Percentiles rank a stretch among this genome's conserved stretches.
Evolutionary conservation across 2,797 vertebrate species (phyloP).

Genomic region (Spinibarbus caldwelli): DNA sequence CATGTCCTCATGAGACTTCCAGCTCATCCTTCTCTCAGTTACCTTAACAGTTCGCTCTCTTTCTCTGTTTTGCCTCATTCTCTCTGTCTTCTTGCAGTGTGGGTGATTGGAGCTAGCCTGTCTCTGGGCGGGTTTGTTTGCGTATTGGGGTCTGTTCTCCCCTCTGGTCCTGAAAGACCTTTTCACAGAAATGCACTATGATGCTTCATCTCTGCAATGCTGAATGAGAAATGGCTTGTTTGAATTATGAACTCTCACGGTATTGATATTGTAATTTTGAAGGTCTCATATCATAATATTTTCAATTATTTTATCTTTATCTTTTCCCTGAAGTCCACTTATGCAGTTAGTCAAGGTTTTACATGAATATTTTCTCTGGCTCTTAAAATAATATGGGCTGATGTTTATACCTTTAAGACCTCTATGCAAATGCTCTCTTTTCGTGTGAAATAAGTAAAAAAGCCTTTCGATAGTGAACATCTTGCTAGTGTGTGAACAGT

Average conservation of each 20-base stretch:
- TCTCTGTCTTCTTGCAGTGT: slow-evolving; percentile 12
- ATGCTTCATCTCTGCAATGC: slow-evolving; percentile 25
- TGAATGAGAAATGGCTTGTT: slow-evolving; percentile 12
- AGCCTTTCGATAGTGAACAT: not conserved
- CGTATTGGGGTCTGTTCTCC: slow-evolving; percentile 37
- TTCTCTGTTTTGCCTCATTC: slow-evolving; percentile 12
- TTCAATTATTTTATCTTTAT: not conserved
- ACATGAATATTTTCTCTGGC: not conserved
- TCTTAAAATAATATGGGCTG: not conserved
- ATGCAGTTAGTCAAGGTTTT: not conserved
- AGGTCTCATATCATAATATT: not conserved
- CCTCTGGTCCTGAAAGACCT: slow-evolving; percentile 47
- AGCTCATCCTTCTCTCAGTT: not conserved
- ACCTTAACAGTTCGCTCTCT: not conserved
- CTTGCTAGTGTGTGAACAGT: not conserved
- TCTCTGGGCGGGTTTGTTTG: slow-evolving; percentile 18
- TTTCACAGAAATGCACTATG: slow-evolving; percentile 42
- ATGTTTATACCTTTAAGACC: not conserved
- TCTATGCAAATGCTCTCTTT: not conserved
- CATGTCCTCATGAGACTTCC: slow-evolving; percentile 9
- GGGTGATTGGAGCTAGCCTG: not conserved
- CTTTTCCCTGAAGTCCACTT: not conserved
- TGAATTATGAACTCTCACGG: not conserved
- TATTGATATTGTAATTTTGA: not conserved
- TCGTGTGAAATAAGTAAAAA: not conserved